Percentiles rank a stretch among this genome's conserved stretches.
Conservation (phyloP, 2,113 vertebrate species). For the Illadopsis cleaveri region DNA sequence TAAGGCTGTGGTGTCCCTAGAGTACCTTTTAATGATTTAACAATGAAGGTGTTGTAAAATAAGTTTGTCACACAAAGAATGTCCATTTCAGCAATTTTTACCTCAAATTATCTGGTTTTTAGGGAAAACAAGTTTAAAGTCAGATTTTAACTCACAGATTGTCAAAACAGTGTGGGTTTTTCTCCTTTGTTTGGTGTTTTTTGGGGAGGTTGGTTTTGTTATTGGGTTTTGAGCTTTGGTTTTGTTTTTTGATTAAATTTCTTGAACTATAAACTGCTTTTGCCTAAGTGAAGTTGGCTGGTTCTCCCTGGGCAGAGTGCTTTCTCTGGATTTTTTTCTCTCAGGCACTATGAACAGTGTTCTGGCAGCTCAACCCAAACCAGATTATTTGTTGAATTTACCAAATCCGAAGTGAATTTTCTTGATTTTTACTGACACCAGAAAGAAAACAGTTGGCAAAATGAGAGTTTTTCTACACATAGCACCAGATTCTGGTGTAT, state of each 20-base stretch:
- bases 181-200: background rate
- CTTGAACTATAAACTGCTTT: background rate
- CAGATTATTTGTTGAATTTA: background rate
- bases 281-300: background rate
- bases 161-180: background rate
- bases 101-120: background rate
- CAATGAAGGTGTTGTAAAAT: background rate
- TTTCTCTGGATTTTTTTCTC: background rate
- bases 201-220: background rate
- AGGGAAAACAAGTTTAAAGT: background rate
- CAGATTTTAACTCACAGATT: background rate
- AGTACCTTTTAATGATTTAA: conserved; percentile 10
- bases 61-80: background rate
- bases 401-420: background rate
- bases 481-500: background rate
- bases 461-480: background rate
- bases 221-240: background rate
- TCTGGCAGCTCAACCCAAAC: background rate
- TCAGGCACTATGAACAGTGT: background rate
- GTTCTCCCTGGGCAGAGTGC: background rate
- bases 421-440: background rate
- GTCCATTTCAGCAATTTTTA: background rate
- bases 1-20: background rate
- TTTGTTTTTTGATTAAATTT: background rate
- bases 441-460: background rate